A percentile compares a stretch with the other conserved stretches of the same genome.
These are phyloP conservation scores for Agraylea sexmaculata DNA, from an alignment of 1,140 invertebrate species.

Conservation along the genomic window DNA sequence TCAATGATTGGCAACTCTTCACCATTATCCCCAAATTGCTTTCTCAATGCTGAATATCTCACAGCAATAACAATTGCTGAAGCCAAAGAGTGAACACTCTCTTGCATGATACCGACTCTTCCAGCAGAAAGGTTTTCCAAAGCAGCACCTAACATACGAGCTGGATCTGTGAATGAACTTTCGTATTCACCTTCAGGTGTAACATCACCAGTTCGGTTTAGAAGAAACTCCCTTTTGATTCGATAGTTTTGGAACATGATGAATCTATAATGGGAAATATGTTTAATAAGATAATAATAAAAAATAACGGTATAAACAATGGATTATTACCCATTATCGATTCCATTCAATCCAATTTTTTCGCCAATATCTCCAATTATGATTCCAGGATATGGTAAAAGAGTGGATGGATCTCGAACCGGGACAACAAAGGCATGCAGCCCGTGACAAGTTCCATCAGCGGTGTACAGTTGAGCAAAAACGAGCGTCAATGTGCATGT, in stretches of 20 bases:
- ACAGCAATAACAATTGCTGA: conserved; percentile 74
- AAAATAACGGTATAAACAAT: background rate
- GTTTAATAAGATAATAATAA: background rate
- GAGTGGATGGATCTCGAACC: conserved; percentile 63
- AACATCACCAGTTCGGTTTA: conserved; percentile 83
- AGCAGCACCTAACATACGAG: conserved; percentile 65
- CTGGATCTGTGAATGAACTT: conserved; percentile 61
- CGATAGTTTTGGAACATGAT: conserved; percentile 76
- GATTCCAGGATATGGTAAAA: conserved; percentile 58
- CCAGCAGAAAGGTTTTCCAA: conserved; percentile 79
- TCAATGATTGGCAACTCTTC: conserved; percentile 77
- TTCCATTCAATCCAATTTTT: conserved; percentile 76
- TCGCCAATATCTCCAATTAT: conserved; percentile 75
- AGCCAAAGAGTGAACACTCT: conserved; percentile 58
- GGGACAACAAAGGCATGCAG: conserved; percentile 77
- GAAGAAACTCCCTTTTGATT: conserved; percentile 67
- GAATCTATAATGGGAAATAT: conserved; percentile 46
- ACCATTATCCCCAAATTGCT: conserved; percentile 71
- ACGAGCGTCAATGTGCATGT: conserved; percentile 76
- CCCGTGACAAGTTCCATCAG: conserved; percentile 72
- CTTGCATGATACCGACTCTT: conserved; percentile 58
- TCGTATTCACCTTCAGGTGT: conserved; percentile 73
- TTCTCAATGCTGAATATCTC: conserved; percentile 78
- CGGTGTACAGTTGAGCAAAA: conserved; percentile 72
- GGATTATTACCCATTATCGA: conserved; percentile 71